phyloP scores from a whole-genome alignment of 2,888 invertebrate genomes.

The Erebia palarica region DNA sequence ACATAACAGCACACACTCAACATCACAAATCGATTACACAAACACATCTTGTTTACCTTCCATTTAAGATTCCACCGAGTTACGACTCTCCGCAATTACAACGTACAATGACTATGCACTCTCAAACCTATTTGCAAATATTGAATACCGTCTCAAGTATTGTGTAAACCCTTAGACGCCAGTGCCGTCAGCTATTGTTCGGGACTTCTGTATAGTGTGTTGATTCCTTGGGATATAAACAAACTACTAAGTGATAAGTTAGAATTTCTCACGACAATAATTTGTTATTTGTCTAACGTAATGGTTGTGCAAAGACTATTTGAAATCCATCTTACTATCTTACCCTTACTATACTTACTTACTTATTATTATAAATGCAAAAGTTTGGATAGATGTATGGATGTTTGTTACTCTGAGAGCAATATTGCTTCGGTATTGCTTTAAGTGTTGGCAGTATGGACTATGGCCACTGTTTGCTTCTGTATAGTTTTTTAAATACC shows the following conservation, averaged over 20 bases:
- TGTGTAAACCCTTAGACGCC: constrained; percentile 53
- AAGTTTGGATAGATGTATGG: too few relatives aligned
- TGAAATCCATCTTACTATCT: too few relatives aligned
- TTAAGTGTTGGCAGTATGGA: too few relatives aligned
- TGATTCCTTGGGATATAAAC: constrained; percentile 7
- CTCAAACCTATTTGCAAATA: constrained; percentile 56
- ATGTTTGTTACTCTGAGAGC: too few relatives aligned
- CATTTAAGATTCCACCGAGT: constrained; percentile 28
- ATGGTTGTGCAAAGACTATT: background rate
- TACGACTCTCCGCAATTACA: constrained; percentile 33
- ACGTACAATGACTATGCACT: constrained; percentile 41
- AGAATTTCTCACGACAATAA: background rate
- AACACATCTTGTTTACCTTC: constrained; percentile 30
- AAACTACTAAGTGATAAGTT: constrained; percentile 1
- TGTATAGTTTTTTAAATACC: too few relatives aligned
- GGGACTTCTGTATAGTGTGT: constrained; percentile 23
- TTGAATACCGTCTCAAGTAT: constrained; percentile 61
- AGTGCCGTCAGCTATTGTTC: constrained; percentile 29
- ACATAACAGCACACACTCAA: constrained; percentile 15
- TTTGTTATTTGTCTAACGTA: background rate
- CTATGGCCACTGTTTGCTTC: too few relatives aligned
- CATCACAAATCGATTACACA: constrained; percentile 30
- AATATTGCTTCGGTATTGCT: too few relatives aligned
- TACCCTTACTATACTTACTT: too few relatives aligned
- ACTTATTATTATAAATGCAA: too few relatives aligned